Evolutionary conservation across 2,888 invertebrate species (phyloP), one percentile per base, ranked within the genome.

Genomic region (Liposcelis brunnea): DNA sequence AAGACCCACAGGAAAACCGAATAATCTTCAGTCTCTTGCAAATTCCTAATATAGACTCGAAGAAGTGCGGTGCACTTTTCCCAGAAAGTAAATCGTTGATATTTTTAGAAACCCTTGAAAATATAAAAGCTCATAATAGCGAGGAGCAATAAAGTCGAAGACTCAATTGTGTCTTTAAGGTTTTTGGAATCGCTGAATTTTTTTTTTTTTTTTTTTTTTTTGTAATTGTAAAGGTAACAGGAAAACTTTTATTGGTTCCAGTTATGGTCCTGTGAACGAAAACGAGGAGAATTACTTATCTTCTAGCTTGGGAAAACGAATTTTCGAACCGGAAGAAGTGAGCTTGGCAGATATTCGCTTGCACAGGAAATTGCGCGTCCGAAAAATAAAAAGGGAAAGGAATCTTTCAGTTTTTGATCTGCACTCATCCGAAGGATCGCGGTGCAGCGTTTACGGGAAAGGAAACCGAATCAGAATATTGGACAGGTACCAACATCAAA

Each of bases 311-410:
- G 16, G 40, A 6, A 14, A 19, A n/a, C 3, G 40, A 14, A 19
- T 40, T n/a, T 5, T 19, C 15, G n/a, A 19, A n/a, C 19, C 19
- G 40, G 40, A 40, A 18, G 4, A 19, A 18, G 18, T 40, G 6
- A 19, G 19, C 16, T 8, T 40, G 19, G 16, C 40, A 5, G 40
- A 40, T 12, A 12, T 40, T 12, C 64, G 74, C 32, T 58, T 75
- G 1, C 69, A 70, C 52, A 60, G 75, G 34, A 77, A 77, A 58
- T 58, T 77, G 8, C 59, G 61, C n/a, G 60, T 75, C 11, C 63
- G 75, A 16, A 67, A 69, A 53, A 58, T 67, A 47, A 74, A 74
- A 54, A 60, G 74, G n/a, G 69, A 71, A 49, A 65, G 66, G 49
- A 68, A 68, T 44, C 56, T 71, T 44, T 65, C 68, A 1, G 52